Conservation (phyloP, 2,797 vertebrate genomes). For the Enteromius afrohamiltoni region DNA sequence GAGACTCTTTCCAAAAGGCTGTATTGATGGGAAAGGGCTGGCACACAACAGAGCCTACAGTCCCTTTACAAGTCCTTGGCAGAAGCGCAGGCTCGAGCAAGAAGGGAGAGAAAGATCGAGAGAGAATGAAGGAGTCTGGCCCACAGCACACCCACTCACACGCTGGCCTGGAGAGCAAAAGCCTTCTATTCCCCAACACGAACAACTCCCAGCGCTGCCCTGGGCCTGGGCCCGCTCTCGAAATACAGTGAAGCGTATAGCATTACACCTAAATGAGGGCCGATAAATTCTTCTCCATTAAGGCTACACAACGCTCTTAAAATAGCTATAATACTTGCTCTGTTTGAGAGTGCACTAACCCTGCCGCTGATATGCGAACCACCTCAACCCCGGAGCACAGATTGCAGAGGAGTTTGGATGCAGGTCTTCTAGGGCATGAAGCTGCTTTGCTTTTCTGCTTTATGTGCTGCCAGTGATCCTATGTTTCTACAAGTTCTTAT, state of each 20-base stretch:
- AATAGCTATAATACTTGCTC: constrained; percentile 65
- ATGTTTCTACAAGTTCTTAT: constrained; percentile 10
- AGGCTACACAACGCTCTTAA: constrained; percentile 61
- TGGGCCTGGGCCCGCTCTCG: constrained; percentile 54
- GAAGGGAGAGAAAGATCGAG: constrained; percentile 58
- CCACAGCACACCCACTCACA: constrained; percentile 48
- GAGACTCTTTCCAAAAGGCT: constrained; percentile 70
- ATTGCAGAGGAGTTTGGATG: constrained; percentile 35
- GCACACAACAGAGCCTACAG: constrained; percentile 61
- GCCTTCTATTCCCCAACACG: constrained; percentile 44
- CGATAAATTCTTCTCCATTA: constrained; percentile 67
- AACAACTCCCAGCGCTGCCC: constrained; percentile 48
- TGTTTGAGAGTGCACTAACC: constrained; percentile 60
- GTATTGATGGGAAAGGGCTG: constrained; percentile 79
- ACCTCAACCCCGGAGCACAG: constrained; percentile 57
- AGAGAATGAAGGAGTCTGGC: constrained; percentile 51
- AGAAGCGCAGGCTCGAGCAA: constrained; percentile 47
- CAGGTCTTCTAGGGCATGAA: constrained; percentile 3
- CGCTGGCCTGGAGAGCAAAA: constrained; percentile 44
- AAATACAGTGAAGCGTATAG: constrained; percentile 60
- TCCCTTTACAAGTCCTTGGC: constrained; percentile 74
- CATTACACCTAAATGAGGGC: constrained; percentile 60
- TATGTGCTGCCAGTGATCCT: neutral
- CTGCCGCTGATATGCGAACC: constrained; percentile 59
- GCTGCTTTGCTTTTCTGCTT: neutral